Evolutionary conservation across 2,888 invertebrate species (phyloP), one percentile per base, ranked within the genome.

Genomic region (Nineta flava): DNA sequence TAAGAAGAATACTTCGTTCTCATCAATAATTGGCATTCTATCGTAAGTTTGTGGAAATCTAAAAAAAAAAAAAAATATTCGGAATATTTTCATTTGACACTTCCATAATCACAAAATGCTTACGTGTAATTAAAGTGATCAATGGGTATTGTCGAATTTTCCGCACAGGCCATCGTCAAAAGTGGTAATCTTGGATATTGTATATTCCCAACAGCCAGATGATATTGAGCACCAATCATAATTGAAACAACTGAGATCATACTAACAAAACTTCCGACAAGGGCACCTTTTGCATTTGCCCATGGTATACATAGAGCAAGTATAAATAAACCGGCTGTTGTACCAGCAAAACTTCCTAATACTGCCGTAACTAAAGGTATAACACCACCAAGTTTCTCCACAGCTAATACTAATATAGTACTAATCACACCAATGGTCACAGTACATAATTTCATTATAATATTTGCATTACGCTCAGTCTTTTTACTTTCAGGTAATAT

Each of bases 261-360:
- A 55, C 75, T 73, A 49, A 68, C 59, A 21, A 74, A 59, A 54
- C 70, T 71, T 0, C 77, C 77, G 49, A 67, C 66, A 34, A 78
- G 60, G 9, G 76, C 75, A 9, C 77, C 77, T 71, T 74, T 74
- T 54, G 75, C 69, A 56, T 77, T 81, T 1, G 75, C 76, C 58
- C 74, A 76, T 0, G 83, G 79, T 53, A 78, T 74, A 17, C 83
- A 70, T 57, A 84, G 76, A 3, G 83, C 84, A 17, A 83, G 61
- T 0, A 76, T 72, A 58, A 83, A 84, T 2, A 83, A 64, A 0
- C 81, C 84, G 2, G 83, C 65, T 5, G 80, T 62, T 1, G 83
- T 79, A 2, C 83, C 82, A 31, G 76, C 73, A 0, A 77, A 73
- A 1, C 80, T 69, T 1, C 80, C 80, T 6, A 74, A 73, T 5